Percentiles rank a stretch among this genome's conserved stretches.
Conservation (phyloP, 2,888 invertebrate genomes). For the Hecatera dysodea region DNA sequence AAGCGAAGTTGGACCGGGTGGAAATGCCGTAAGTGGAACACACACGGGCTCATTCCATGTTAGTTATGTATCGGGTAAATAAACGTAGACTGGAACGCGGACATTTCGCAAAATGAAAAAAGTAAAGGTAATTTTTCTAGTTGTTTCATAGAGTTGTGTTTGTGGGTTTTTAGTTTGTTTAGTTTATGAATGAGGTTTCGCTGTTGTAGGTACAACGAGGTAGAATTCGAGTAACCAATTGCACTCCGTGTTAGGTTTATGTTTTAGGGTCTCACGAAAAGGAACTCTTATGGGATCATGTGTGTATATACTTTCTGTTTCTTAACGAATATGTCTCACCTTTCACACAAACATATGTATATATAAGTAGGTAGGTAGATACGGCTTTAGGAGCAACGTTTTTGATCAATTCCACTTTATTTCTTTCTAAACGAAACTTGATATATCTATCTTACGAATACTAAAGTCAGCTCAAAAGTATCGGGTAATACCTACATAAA, state of each 20-base stretch:
- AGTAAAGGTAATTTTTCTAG: constrained; percentile 21
- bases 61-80: constrained; percentile 45
- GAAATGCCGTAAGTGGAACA: constrained; percentile 48
- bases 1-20: constrained; percentile 44
- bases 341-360: no score
- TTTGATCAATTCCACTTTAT: neutral
- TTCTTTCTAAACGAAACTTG: neutral
- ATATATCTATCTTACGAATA: neutral
- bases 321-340: no score
- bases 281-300: no score
- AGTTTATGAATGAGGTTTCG: constrained; percentile 3
- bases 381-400: neutral
- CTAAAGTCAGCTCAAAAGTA: neutral
- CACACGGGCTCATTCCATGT: constrained; percentile 31
- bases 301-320: no score
- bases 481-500: no score
- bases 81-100: constrained; percentile 21
- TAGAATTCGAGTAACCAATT: neutral
- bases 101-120: constrained; percentile 40
- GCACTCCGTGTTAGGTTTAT: neutral
- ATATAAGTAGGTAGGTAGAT: no score
- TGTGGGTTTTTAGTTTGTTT: constrained; percentile 20
- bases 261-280: no score
- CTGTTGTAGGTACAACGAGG: neutral
- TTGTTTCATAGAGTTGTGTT: constrained; percentile 14